A percentile compares a stretch with the other conserved stretches of the same genome.
phyloP scores from a whole-genome alignment of 2,113 vertebrate genomes.

The Chaenocephalus aceratus region DNA sequence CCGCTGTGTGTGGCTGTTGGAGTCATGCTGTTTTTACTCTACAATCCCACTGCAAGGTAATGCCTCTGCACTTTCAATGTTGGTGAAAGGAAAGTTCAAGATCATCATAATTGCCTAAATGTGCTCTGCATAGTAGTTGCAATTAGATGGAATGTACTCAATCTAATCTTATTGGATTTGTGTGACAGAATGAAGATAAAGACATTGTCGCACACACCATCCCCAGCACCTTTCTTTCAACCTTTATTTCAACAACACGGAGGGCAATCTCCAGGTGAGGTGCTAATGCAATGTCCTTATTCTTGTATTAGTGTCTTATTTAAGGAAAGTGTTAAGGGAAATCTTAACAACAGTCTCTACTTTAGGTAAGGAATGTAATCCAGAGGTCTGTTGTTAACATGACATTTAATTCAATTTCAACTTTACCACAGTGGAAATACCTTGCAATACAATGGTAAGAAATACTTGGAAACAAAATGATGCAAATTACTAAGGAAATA shows the following conservation, averaged over 20 bases:
- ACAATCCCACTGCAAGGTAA: slow-evolving; percentile 57
- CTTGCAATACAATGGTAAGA: not conserved
- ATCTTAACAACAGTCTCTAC: not conserved
- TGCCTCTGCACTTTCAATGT: not conserved
- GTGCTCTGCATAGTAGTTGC: not conserved
- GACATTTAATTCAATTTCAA: not conserved
- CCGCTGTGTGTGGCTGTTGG: slow-evolving; percentile 34
- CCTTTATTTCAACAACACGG: slow-evolving; percentile 58
- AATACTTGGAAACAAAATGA: not conserved
- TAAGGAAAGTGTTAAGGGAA: not conserved
- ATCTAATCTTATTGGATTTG: not conserved
- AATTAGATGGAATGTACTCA: not conserved
- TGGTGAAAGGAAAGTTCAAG: not conserved
- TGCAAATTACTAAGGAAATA: not conserved
- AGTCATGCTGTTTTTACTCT: slow-evolving; percentile 40
- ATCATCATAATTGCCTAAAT: rapidly evolving
- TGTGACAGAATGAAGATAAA: slow-evolving; percentile 66
- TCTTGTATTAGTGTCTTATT: not conserved
- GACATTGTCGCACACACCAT: slow-evolving; percentile 51
- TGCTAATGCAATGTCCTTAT: not conserved
- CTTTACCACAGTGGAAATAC: not conserved
- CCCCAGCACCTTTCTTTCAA: slow-evolving; percentile 68
- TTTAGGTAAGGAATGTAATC: not conserved
- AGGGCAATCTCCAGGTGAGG: slow-evolving; percentile 67
- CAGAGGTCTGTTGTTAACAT: not conserved